phyloP scores from a whole-genome alignment of 2,888 invertebrate genomes.

The Seira ritae region DNA sequence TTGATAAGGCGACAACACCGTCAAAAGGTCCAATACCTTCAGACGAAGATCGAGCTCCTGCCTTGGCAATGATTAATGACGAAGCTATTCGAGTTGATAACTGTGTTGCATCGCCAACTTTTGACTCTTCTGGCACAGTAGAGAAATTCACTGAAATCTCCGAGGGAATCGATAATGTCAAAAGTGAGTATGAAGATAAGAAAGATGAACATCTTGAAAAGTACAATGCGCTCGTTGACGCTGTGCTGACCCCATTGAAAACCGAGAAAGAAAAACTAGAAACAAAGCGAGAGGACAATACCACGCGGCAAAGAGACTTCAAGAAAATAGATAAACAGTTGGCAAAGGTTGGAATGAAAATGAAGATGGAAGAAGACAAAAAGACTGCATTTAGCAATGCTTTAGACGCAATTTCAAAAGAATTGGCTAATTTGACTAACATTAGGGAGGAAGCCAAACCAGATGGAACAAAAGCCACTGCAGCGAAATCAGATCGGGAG shows the following conservation, averaged over 20 bases:
- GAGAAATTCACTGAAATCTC: background rate
- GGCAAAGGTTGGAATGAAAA: slow-evolving; percentile 10
- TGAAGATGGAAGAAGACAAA: slow-evolving; percentile 25
- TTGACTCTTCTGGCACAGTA: background rate
- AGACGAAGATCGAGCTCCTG: slow-evolving; percentile 25
- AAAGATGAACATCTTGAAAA: slow-evolving; percentile 17
- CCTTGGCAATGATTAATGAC: slow-evolving; percentile 34
- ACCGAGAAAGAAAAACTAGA: slow-evolving; percentile 16
- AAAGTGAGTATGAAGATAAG: slow-evolving; percentile 27
- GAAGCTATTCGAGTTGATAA: slow-evolving; percentile 38
- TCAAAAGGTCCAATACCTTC: slow-evolving; percentile 19
- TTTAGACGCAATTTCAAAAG: background rate
- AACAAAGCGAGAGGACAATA: background rate
- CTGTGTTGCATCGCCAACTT: slow-evolving; percentile 3
- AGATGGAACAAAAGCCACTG: slow-evolving; percentile 3
- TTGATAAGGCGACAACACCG: slow-evolving; percentile 35
- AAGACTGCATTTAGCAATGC: slow-evolving; percentile 16
- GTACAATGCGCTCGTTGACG: slow-evolving; percentile 23
- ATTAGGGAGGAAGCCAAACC: slow-evolving; percentile 33
- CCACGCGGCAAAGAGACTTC: slow-evolving; percentile 20
- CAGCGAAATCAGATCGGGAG: slow-evolving; percentile 36
- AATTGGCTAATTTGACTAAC: background rate
- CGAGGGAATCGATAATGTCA: background rate
- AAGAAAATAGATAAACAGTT: slow-evolving; percentile 42
- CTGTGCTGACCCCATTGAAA: background rate